Base-by-base conservation (phyloP, 2,888 invertebrate species). In the Lymantria dispar region DNA sequence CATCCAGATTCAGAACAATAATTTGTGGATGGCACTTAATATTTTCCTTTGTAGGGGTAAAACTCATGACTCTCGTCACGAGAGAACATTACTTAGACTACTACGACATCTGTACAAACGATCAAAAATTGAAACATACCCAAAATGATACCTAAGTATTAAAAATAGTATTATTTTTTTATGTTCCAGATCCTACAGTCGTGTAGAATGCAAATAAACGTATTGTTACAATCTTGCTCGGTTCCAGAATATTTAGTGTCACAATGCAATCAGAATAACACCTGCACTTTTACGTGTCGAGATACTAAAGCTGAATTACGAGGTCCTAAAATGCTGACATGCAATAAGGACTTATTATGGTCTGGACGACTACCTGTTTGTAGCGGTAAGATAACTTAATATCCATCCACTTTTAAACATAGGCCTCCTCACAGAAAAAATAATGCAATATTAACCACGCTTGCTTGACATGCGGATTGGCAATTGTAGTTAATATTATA, bases 191-290 rank as follows among this genome's bases (percentile, higher is more conserved):
- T 77, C 50, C 67, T 89, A 2, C 83, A 84, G 61, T 70, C 80
- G 46, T 92, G 92, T 64, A 86, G 88, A 69, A 83, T 87, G 72
- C 82, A 85, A 64, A 75, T 90, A 47, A 80, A 88, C 63, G 88
- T 91, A 3, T 69, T 91, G 52, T 68, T 80, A 47, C 87, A 87
- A 63, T 75, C 72, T 46, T 92, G 92, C 63, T 66, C 76, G 15
- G 70, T 82, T 22, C 85, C 91, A 44, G 81, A 75, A 55, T 73
- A 84, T 62, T 76, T 91, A 54, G 52, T 72, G 43, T 67, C 80
- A 37, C 73, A 82, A 45, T 85, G 87, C 69, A 64, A 48, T 56
- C 57, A 61, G 62, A 74, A 74, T 60, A 79, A 76, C 60, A 62
- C 67, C 9, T 92, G 92, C 64, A 74, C 69, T 45, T 88, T 92